These are phyloP conservation scores for human DNA, from an alignment of 2,113 vertebrate species.

Conservation along the genomic window GRCh38 chr9:35494501-35495000, in stretches of 20 bases:
- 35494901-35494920: too few relatives aligned
- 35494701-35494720: neutral
- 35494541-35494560: neutral
- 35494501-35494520: neutral
- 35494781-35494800: conserved; percentile 1
- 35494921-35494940: too few relatives aligned
- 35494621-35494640: neutral
- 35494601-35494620: neutral
- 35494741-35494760: neutral
- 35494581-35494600: neutral
- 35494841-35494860: conserved; percentile 3
- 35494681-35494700: neutral
- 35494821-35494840: neutral
- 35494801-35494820: conserved; percentile 9
- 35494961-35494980: too few relatives aligned
- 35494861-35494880: neutral
- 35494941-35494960: too few relatives aligned
- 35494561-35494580: neutral
- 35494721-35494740: neutral
- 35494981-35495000: too few relatives aligned
- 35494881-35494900: neutral
- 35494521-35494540: neutral
- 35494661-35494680: neutral
- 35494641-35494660: neutral
- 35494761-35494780: neutral